Percentiles rank a stretch among this genome's conserved stretches.
Conservation (phyloP, 2,888 invertebrate species). For the Stenodera caucasica region DNA sequence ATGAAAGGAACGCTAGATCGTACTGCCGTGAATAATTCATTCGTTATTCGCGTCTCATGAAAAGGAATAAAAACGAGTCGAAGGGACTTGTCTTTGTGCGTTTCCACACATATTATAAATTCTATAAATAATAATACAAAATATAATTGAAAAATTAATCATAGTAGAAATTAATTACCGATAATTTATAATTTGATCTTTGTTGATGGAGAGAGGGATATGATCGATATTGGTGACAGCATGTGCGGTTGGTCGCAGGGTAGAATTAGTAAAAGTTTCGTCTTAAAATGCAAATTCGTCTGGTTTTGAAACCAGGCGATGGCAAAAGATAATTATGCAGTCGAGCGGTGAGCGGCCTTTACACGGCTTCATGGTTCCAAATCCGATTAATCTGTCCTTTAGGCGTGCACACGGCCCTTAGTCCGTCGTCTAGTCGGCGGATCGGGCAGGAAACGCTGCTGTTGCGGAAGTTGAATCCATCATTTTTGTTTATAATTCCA, state of each 20-base stretch:
- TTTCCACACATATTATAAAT: not conserved
- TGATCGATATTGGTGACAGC: conserved; percentile 14
- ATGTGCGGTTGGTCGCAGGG: conserved; percentile 44
- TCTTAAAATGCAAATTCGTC: conserved; percentile 53
- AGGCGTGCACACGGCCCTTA: conserved; percentile 19
- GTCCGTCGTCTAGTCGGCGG: conserved; percentile 1
- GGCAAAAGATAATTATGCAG: conserved; percentile 53
- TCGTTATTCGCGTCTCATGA: conserved; percentile 26
- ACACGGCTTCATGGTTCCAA: conserved; percentile 55
- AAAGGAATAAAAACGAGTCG: not conserved
- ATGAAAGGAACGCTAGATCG: conserved; percentile 43
- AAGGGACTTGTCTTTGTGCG: not conserved
- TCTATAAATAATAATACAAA: not conserved
- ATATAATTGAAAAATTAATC: no score
- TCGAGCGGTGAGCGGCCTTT: conserved; percentile 50
- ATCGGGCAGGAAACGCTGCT: not conserved
- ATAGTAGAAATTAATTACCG: no score
- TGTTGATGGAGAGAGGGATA: not conserved
- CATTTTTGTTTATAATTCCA: not conserved
- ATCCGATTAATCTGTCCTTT: conserved; percentile 54
- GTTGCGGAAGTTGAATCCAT: conserved; percentile 4
- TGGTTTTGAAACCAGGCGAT: conserved; percentile 42
- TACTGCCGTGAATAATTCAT: conserved; percentile 47
- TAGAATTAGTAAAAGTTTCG: conserved; percentile 46
- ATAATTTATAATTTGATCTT: no score